Conservation (phyloP, 2,113 vertebrate genomes). For the Echinops telfairi region DNA sequence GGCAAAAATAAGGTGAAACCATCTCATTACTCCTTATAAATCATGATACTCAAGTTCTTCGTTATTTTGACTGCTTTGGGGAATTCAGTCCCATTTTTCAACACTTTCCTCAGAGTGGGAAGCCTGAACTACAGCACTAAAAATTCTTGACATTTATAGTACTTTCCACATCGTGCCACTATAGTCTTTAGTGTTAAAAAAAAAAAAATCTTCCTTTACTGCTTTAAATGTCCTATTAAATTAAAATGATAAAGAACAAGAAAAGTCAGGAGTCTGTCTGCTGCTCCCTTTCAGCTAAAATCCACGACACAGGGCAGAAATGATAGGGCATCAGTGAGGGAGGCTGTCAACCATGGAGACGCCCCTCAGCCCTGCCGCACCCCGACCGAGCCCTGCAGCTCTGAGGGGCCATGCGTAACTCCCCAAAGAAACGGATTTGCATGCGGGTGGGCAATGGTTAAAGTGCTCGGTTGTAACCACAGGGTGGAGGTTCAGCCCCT, state of each 20-base stretch:
- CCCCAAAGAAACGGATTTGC: background rate
- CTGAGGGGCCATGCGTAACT: background rate
- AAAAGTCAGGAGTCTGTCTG: background rate
- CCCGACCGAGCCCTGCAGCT: background rate
- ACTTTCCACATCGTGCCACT: conserved; percentile 75
- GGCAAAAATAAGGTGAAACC: background rate
- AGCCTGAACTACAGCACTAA: conserved; percentile 73
- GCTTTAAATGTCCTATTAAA: conserved; percentile 75
- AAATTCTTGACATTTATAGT: conserved; percentile 81
- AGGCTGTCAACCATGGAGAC: background rate
- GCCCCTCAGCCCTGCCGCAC: accelerated
- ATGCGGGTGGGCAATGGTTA: background rate
- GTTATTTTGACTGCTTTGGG: conserved; percentile 76
- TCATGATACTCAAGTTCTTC: conserved; percentile 68
- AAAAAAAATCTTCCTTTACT: conserved; percentile 66
- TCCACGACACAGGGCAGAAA: background rate
- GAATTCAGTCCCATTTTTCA: conserved; percentile 75
- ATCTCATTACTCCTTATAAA: conserved; percentile 58
- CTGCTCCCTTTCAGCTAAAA: background rate
- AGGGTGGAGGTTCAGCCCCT: background rate
- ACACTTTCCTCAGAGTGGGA: conserved; percentile 67
- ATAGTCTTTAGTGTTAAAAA: conserved; percentile 73
- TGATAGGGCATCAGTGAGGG: no score
- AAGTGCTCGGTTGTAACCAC: background rate
- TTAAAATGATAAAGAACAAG: conserved; percentile 59